phyloP scores from a whole-genome alignment of 2,888 invertebrate species.

The Dorcus hopei region DNA sequence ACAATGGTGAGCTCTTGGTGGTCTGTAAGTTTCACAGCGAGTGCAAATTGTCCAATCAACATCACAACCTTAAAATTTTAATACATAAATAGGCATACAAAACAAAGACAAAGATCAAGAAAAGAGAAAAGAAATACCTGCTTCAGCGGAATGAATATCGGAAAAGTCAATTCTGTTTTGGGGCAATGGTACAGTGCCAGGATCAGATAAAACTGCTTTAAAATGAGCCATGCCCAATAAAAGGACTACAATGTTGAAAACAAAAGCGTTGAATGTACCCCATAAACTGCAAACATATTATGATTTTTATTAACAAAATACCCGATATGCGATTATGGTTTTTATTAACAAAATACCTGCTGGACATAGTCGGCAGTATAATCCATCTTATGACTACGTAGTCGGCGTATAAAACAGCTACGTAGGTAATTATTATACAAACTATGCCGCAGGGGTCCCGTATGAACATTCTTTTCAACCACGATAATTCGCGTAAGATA shows the following conservation, averaged over 20 bases:
- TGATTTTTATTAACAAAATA: slow-evolving; percentile 41
- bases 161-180: slow-evolving; percentile 74
- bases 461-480: slow-evolving; percentile 58
- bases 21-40: slow-evolving; percentile 76
- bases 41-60: slow-evolving; percentile 78
- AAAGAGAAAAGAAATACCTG: slow-evolving; percentile 37
- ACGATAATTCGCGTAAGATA: not conserved
- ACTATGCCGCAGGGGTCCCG: slow-evolving; percentile 82
- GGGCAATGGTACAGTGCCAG: slow-evolving; percentile 79
- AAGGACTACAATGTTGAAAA: slow-evolving; percentile 76
- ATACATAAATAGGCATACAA: not conserved
- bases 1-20: slow-evolving; percentile 85
- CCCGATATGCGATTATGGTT: slow-evolving; percentile 50
- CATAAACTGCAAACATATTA: slow-evolving; percentile 61
- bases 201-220: slow-evolving; percentile 86
- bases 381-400: slow-evolving; percentile 85
- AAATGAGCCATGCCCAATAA: slow-evolving; percentile 73
- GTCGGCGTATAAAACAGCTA: slow-evolving; percentile 80
- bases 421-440: slow-evolving; percentile 76
- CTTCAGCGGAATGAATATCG: slow-evolving; percentile 66
- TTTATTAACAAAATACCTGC: slow-evolving; percentile 58
- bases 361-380: slow-evolving; percentile 74
- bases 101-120: not conserved
- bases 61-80: slow-evolving; percentile 45
- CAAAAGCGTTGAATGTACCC: slow-evolving; percentile 75